Evolutionary conservation across 2,113 vertebrate species (phyloP).

Genomic region (Pteruthius melanotis): DNA sequence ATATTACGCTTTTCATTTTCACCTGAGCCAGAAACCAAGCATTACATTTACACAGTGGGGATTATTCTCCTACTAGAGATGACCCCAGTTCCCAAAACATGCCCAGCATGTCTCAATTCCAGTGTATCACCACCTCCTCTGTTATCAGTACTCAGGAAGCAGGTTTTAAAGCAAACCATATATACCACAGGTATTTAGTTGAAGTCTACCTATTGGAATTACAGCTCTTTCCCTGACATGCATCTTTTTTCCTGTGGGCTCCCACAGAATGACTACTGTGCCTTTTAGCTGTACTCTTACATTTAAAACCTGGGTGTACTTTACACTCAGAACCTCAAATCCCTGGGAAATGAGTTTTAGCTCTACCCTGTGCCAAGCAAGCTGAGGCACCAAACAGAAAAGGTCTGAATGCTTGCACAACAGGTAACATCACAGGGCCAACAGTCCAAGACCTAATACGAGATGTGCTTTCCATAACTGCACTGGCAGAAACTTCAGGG

Average conservation of each 20-base stretch:
- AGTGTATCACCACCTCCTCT: not conserved
- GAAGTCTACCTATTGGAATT: not conserved
- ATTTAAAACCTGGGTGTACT: not conserved
- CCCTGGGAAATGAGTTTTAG: not conserved
- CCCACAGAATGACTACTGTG: not conserved
- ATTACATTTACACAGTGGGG: not conserved
- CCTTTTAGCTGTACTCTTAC: not conserved
- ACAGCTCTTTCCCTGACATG: not conserved
- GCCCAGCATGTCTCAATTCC: not conserved
- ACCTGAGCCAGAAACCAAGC: not conserved
- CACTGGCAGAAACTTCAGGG: not conserved
- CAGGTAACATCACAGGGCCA: not conserved
- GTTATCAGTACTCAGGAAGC: not conserved
- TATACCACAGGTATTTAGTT: not conserved
- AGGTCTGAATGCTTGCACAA: not conserved
- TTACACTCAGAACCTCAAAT: not conserved
- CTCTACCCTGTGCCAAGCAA: not conserved
- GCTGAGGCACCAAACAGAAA: not conserved
- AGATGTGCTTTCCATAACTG: not conserved
- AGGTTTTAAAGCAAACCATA: not conserved
- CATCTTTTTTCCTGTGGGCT: not conserved
- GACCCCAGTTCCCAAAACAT: not conserved
- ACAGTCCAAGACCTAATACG: fast-evolving
- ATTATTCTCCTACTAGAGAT: not conserved
- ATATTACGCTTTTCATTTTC: not conserved